Conservation (phyloP, 2,113 vertebrate genomes). For the Hemiscyllium ocellatum region DNA sequence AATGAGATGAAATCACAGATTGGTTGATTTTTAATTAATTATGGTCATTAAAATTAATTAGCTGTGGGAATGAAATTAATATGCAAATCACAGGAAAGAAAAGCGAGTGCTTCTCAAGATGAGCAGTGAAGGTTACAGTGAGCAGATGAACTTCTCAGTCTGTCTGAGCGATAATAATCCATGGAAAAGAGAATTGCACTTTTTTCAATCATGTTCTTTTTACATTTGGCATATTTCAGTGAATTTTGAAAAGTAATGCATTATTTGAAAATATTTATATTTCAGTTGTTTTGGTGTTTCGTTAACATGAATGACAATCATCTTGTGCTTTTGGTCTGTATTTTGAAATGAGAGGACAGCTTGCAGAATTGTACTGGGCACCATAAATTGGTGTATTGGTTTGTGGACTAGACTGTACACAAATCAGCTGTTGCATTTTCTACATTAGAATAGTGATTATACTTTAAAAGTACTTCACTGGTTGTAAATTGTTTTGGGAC, state of each 20-base stretch:
- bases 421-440: background rate
- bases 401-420: background rate
- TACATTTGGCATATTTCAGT: background rate
- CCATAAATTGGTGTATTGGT: background rate
- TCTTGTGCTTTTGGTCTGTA: background rate
- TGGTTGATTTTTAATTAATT: slow-evolving; percentile 25
- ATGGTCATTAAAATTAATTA: slow-evolving; percentile 1
- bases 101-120: too few species aligned
- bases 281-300: background rate
- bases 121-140: too few species aligned
- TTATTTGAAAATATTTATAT: background rate
- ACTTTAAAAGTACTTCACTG: background rate
- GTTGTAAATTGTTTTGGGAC: background rate
- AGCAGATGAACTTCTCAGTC: background rate
- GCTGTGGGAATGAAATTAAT: slow-evolving; percentile 12
- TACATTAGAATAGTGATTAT: background rate
- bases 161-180: background rate
- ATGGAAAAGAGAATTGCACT: background rate
- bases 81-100: slow-evolving; percentile 23
- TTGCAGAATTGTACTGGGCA: background rate
- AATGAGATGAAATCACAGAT: background rate
- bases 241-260: background rate
- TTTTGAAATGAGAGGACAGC: background rate
- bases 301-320: background rate
- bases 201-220: background rate